Percentiles rank a stretch among this genome's conserved stretches.
Evolutionary conservation across 1,140 invertebrate species (phyloP).

Genomic region (Ips nitidus): DNA sequence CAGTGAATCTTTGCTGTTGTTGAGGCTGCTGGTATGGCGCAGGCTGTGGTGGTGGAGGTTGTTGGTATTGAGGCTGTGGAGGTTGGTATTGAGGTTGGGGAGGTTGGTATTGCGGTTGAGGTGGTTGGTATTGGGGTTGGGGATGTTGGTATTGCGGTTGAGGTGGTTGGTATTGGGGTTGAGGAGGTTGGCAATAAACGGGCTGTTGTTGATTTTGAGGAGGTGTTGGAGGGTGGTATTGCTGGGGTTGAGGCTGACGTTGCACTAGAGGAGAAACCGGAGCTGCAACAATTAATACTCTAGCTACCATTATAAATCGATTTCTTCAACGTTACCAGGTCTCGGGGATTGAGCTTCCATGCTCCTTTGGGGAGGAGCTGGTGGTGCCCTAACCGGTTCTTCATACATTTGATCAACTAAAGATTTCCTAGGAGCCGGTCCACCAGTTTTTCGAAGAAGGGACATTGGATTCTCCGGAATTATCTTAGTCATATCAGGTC

Average conservation of each 20-base stretch:
- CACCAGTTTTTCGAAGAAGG: conserved; percentile 54
- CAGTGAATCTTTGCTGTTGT: conserved; percentile 25
- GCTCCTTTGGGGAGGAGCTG: conserved; percentile 49
- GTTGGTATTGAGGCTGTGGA: conserved; percentile 15
- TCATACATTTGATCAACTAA: conserved; percentile 41
- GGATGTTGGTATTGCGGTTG: conserved; percentile 10
- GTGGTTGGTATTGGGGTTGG: conserved; percentile 20
- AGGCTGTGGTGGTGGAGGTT: no score
- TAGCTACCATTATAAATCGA: neutral
- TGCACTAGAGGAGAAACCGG: conserved; percentile 42
- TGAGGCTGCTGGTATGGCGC: conserved; percentile 7
- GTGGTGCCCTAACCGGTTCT: conserved; percentile 16
- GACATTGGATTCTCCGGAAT: conserved; percentile 69
- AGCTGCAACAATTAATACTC: conserved; percentile 37
- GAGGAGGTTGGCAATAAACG: conserved; percentile 19
- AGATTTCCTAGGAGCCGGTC: conserved; percentile 50
- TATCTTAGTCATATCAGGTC: conserved; percentile 64
- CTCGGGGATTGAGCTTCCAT: conserved; percentile 25
- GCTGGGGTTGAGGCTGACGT: conserved; percentile 41
- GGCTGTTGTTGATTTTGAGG: conserved; percentile 30
- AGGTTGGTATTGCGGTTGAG: conserved; percentile 16
- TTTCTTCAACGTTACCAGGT: conserved; percentile 10
- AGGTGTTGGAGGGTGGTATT: conserved; percentile 25
- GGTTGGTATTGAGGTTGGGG: conserved; percentile 21
- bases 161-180: conserved; percentile 22